Evolutionary conservation across 2,797 vertebrate species (phyloP).

Genomic region (Enteromius afrohamiltoni): DNA sequence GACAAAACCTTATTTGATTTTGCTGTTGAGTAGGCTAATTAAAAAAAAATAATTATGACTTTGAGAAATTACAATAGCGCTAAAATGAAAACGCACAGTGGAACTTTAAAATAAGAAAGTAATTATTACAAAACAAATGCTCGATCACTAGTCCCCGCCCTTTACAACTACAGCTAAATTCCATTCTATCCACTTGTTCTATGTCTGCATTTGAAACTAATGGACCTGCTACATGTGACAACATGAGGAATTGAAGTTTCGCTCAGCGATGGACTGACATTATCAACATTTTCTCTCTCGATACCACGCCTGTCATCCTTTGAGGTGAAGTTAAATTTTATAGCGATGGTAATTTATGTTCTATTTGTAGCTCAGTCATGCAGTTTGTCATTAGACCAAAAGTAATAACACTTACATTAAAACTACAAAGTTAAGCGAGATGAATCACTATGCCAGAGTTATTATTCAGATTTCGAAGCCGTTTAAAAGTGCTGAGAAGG

Average conservation of each 20-base stretch:
- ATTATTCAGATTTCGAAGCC: neutral
- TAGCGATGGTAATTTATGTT: neutral
- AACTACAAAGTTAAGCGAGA: neutral
- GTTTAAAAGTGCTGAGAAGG: neutral
- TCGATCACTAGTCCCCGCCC: neutral
- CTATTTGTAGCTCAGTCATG: neutral
- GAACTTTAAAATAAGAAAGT: neutral
- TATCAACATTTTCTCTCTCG: neutral
- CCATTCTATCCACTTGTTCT: neutral
- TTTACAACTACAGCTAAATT: neutral
- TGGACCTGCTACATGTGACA: constrained; percentile 24
- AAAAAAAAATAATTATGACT: neutral
- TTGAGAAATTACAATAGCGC: too few relatives aligned
- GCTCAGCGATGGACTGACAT: neutral
- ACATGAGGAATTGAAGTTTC: constrained; percentile 2
- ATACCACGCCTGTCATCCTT: neutral
- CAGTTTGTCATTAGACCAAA: neutral
- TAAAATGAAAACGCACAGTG: neutral
- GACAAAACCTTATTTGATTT: neutral
- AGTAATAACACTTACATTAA: neutral
- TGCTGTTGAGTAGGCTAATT: neutral
- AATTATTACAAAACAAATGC: neutral
- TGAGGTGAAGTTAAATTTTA: constrained; percentile 8
- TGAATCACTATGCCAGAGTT: neutral
- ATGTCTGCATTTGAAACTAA: neutral